Evolutionary conservation across 2,113 vertebrate genomes (phyloP), one percentile per base, ranked within the genome.

Genomic region (Mungos mungo): DNA sequence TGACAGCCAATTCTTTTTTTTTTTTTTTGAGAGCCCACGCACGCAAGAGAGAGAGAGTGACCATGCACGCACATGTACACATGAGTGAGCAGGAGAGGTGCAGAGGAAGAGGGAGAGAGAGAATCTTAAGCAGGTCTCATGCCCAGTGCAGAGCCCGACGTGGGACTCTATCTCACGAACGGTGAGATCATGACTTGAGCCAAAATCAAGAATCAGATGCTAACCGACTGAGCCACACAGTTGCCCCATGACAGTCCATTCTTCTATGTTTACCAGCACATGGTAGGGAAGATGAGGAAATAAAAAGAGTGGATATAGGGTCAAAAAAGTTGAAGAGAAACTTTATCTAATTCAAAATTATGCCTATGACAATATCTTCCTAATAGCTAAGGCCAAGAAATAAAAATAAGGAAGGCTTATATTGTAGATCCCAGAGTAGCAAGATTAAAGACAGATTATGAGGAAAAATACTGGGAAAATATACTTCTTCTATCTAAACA

Each of bases 291-390:
- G 29, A 68, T 65, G 19, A 91, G 6, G 31, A 88, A 92, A 90
- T 72, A 25, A 86, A 96, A 80, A 21, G 19, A 93, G 16, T 66
- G 60, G 23, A 84, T 68, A 31, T 79, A 94, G 96, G 66, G 57
- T 66, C 50, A 95, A 19, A 10, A 80, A 93, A 86, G 5, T 31
- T 69, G 47, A 92, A 95, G 87, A 65, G 63, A 65, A 93, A 95
- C 63, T 93, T 93, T 3, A 79, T 10, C n/a, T 54, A 88, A 95
- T 76, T 93, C 50, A 45, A 69, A 96, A 84, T 41, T 90, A 77
- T 83, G 27, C 65, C 33, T 81, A 60, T 29, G 25, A 86, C 11
- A 77, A 27, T 76, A 85, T 60, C 45, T 77, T 38, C n/a, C 35
- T 76, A 54, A 92, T 71, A 69, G 3, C 7, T 54, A 87, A 92